A percentile compares a stretch with the other conserved stretches of the same genome.
Evolutionary conservation across 2,113 vertebrate genomes (phyloP).

Genomic region (pig (Sus scrofa)): DNA sequence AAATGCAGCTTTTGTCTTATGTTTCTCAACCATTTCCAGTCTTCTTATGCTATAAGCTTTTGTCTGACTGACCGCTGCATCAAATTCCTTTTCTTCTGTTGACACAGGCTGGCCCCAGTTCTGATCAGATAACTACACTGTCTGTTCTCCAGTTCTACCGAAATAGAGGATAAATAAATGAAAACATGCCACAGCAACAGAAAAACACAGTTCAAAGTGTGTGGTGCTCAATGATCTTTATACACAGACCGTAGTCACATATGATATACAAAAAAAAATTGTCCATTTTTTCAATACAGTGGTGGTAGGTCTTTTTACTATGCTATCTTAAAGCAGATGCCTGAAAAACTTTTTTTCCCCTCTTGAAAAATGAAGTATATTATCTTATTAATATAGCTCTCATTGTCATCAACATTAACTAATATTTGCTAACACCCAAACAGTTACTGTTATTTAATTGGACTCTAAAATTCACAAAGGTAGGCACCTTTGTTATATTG

Average conservation of each 20-base stretch:
- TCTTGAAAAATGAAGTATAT: slow-evolving; percentile 34
- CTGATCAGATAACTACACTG: neutral
- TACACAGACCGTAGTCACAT: neutral
- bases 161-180: neutral
- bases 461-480: neutral
- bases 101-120: neutral
- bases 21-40: neutral
- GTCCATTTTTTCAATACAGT: neutral
- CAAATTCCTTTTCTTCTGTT: neutral
- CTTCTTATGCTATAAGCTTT: neutral
- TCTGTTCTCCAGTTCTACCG: neutral
- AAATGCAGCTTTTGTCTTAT: neutral
- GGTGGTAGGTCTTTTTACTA: neutral
- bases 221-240: neutral
- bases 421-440: neutral
- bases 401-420: neutral
- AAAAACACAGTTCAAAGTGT: neutral
- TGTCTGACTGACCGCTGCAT: neutral
- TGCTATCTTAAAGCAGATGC: slow-evolving; percentile 1
- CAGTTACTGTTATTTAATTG: neutral
- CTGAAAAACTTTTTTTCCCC: neutral
- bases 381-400: neutral
- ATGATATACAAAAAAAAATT: neutral
- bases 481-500: neutral
- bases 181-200: neutral